A percentile compares a stretch with the other conserved stretches of the same genome.
Evolutionary conservation across 2,113 vertebrate genomes (phyloP).

Genomic region (Hippocampus barbouri): DNA sequence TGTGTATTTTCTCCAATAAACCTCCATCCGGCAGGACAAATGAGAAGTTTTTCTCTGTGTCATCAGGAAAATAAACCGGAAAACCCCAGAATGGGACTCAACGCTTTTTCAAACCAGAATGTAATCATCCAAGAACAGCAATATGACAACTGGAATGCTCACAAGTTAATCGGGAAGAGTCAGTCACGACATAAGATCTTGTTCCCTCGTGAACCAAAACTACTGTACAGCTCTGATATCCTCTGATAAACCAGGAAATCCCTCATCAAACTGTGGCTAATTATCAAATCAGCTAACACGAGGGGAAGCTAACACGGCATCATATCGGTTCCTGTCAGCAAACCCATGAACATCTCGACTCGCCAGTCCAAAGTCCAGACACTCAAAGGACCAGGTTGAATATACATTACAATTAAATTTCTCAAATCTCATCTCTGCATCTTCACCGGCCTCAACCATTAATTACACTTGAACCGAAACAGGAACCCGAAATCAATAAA

Average conservation of each 20-base stretch:
- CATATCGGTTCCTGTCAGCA: background rate
- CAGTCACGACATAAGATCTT: background rate
- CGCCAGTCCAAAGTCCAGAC: background rate
- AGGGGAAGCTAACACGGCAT: background rate
- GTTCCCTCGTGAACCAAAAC: background rate
- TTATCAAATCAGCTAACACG: background rate
- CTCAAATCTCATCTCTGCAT: conserved; percentile 18
- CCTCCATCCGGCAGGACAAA: background rate
- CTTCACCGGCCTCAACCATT: conserved; percentile 31
- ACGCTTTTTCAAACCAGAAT: background rate
- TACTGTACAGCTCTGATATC: background rate
- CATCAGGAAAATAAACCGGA: background rate
- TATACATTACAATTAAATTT: conserved; percentile 26
- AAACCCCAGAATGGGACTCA: background rate
- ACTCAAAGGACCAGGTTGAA: background rate
- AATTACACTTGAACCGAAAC: conserved; percentile 52
- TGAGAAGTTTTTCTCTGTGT: background rate
- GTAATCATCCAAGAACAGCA: background rate
- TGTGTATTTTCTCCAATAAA: background rate
- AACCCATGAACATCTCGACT: background rate
- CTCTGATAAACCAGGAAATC: background rate
- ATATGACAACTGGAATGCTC: background rate
- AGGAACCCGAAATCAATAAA: conserved; percentile 57
- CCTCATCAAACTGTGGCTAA: background rate
- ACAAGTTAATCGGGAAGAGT: background rate